Percentiles rank a stretch among this genome's conserved stretches.
Evolutionary conservation across 2,797 vertebrate genomes (phyloP).

Genomic region (Heterohyrax brucei): DNA sequence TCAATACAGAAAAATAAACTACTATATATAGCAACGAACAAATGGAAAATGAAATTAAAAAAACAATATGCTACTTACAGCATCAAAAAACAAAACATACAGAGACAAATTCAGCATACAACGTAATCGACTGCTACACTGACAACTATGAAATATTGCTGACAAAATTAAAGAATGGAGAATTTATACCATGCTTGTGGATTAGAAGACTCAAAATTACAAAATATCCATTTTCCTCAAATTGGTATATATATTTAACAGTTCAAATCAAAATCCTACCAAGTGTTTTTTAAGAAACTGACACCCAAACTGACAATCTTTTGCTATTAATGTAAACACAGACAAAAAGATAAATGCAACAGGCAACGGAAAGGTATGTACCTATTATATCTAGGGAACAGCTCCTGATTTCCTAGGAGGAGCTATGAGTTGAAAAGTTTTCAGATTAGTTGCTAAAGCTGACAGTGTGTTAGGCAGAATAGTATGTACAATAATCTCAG

Average conservation of each 20-base stretch:
- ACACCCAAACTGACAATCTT: neutral
- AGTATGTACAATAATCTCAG: conserved; percentile 11
- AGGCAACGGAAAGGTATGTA: neutral
- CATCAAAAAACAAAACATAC: conserved; percentile 40
- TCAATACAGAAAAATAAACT: too few relatives aligned
- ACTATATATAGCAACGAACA: conserved; percentile 7
- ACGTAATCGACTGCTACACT: too few relatives aligned
- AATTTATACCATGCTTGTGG: neutral
- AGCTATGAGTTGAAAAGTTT: neutral
- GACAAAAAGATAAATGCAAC: conserved; percentile 6
- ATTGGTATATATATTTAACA: conserved; percentile 1
- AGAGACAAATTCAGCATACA: neutral
- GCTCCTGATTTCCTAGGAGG: conserved; percentile 2
- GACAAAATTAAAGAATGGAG: conserved; percentile 28
- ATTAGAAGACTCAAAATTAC: conserved; percentile 7
- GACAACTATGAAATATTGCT: neutral
- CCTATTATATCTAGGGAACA: neutral
- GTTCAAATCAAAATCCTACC: conserved; percentile 25
- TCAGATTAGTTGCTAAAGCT: conserved; percentile 14
- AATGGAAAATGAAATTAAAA: conserved; percentile 28
- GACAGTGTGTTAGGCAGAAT: conserved; percentile 8
- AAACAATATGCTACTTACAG: neutral
- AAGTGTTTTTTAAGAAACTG: conserved; percentile 56
- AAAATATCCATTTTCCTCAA: conserved; percentile 44
- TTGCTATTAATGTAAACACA: conserved; percentile 1